These are phyloP conservation scores for Anolis apletophallus DNA, from an alignment of 2,797 vertebrate species.

Conservation along the genomic window DNA sequence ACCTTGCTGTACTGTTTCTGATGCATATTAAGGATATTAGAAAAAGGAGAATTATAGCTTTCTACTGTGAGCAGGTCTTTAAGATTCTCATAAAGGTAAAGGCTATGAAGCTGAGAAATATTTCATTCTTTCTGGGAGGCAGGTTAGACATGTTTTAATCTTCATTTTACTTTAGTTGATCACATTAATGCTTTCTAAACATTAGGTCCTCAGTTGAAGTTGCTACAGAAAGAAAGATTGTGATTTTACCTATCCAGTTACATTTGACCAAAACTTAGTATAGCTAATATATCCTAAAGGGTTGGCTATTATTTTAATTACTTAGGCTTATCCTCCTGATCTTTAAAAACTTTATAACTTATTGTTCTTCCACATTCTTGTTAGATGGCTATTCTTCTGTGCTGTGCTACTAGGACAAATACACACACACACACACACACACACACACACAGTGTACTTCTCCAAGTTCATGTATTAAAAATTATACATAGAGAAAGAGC, in stretches of 20 bases:
- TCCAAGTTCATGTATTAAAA: background rate
- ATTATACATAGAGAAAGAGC: background rate
- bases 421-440: no score
- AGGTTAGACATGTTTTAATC: conserved; percentile 36
- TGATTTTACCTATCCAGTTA: background rate
- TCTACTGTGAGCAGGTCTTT: conserved; percentile 3
- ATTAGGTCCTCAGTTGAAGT: conserved; percentile 31
- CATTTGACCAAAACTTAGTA: conserved; percentile 31
- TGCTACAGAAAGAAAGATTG: conserved; percentile 12
- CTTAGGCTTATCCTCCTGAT: background rate
- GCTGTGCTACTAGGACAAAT: background rate
- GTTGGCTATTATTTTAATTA: background rate
- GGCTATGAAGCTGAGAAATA: conserved; percentile 35
- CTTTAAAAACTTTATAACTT: background rate
- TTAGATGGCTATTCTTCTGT: background rate
- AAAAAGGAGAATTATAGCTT: conserved; percentile 19
- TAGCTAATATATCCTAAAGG: background rate
- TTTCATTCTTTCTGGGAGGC: conserved; percentile 23
- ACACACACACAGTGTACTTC: background rate
- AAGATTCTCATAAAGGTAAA: background rate
- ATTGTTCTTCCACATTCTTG: background rate
- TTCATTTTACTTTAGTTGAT: conserved; percentile 35
- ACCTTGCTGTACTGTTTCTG: conserved; percentile 47
- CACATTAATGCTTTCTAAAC: conserved; percentile 43
- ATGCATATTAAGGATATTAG: conserved; percentile 33